Evolutionary conservation across 2,797 vertebrate species (phyloP).

Genomic region (Apogon hyalosoma): DNA sequence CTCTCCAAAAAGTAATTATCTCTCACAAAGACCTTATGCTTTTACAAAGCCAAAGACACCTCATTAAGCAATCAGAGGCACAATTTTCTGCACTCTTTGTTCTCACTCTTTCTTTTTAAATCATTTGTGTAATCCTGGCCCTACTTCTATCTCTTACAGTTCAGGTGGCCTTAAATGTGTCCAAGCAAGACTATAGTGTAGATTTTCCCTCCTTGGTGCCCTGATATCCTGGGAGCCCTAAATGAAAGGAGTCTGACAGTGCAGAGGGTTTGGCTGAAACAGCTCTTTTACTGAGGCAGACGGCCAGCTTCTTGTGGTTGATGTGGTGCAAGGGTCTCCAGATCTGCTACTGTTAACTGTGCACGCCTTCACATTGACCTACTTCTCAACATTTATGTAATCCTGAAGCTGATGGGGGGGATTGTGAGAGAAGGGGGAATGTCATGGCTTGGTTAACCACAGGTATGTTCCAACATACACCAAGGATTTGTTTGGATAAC

Average conservation of each 20-base stretch:
- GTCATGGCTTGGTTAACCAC: constrained; percentile 76
- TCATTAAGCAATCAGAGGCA: constrained; percentile 31
- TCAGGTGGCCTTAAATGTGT: constrained; percentile 53
- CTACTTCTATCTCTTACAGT: constrained; percentile 17
- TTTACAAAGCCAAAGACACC: constrained; percentile 30
- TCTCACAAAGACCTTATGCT: constrained; percentile 14
- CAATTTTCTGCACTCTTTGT: constrained; percentile 18
- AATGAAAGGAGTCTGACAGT: constrained; percentile 48
- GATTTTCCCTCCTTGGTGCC: constrained; percentile 62
- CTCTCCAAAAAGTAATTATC: constrained; percentile 28
- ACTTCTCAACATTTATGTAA: constrained; percentile 78
- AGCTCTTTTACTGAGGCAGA: constrained; percentile 56
- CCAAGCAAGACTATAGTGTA: constrained; percentile 27
- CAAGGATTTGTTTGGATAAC: constrained; percentile 69
- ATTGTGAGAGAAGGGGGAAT: constrained; percentile 16
- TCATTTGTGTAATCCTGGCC: constrained; percentile 35
- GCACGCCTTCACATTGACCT: constrained; percentile 69
- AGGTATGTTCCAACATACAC: constrained; percentile 74
- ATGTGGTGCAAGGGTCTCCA: constrained; percentile 63
- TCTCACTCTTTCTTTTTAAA: constrained; percentile 9
- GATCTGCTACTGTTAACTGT: constrained; percentile 69
- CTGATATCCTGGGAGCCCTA: constrained; percentile 68
- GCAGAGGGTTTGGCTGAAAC: constrained; percentile 53
- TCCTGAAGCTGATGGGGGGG: constrained; percentile 50
- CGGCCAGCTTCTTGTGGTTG: constrained; percentile 65